Evolutionary conservation across 2,113 vertebrate species (phyloP).

Genomic region (Chroicocephalus ridibundus): DNA sequence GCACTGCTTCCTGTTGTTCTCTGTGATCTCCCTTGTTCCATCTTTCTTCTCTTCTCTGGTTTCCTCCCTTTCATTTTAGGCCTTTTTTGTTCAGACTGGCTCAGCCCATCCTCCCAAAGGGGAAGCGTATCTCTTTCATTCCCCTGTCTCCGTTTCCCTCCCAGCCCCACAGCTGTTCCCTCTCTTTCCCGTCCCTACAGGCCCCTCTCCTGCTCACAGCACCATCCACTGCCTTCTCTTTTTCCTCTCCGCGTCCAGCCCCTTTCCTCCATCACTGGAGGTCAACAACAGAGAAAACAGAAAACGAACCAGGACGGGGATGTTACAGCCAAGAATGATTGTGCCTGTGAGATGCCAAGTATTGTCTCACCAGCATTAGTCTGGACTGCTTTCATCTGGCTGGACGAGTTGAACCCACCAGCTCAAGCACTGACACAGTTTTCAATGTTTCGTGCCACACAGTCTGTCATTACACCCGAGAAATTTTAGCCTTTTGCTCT

Average conservation of each 20-base stretch:
- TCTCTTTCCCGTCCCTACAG: constrained; percentile 7
- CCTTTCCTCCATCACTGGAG: constrained; percentile 15
- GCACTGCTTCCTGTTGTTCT: constrained; percentile 13
- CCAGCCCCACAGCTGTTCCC: constrained; percentile 38
- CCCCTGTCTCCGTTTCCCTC: constrained; percentile 13
- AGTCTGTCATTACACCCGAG: background rate
- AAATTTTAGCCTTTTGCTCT: background rate
- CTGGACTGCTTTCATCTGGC: constrained; percentile 34
- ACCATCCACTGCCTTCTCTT: background rate
- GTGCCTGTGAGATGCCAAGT: constrained; percentile 17
- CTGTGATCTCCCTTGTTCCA: constrained; percentile 35
- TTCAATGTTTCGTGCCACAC: background rate
- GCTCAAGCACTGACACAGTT: background rate
- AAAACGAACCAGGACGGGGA: constrained; percentile 1
- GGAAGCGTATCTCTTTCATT: constrained; percentile 24
- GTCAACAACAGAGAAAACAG: constrained; percentile 16
- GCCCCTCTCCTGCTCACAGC: background rate
- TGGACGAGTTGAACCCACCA: background rate
- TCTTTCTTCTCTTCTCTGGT: constrained; percentile 57
- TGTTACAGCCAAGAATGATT: constrained; percentile 1
- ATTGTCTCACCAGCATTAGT: constrained; percentile 12
- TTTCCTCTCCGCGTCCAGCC: background rate
- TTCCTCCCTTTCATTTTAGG: constrained; percentile 48
- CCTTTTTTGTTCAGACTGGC: constrained; percentile 2
- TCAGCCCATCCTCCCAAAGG: constrained; percentile 44